Evolutionary conservation across 2,797 vertebrate species (phyloP), one percentile per base, ranked within the genome.

Genomic region (Antrozous pallidus): DNA sequence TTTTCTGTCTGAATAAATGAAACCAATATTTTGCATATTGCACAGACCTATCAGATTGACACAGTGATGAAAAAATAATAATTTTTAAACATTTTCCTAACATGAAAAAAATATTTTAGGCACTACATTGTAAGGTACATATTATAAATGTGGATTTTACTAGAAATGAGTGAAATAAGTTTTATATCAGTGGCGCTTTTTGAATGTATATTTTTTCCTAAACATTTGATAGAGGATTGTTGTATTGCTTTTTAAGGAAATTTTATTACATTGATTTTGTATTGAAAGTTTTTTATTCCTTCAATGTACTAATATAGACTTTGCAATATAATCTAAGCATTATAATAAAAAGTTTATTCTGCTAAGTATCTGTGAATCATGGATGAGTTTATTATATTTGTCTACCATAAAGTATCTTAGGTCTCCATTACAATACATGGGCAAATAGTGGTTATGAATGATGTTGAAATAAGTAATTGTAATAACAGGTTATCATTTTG

Each of bases 1-100:
- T 91, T 92, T 77, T 36, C 24, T 91, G 42, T 90, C 40, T 84
- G n/a, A 97, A 91, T 89, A 95, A 97, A 95, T 49, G 0, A 54
- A 94, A 91, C 38, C 45, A 92, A 8, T 42, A 74, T 8, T 85
- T 96, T 70, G 84, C 33, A 81, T 38, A 65, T 26, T 92, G 9
- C 1, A 49, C 8, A 75, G 67, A 67, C 49, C 82, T 90, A 31
- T 74, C 73, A 94, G 24, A 70, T 70, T 88, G 54, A 82, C 63
- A 58, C 70, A 51, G 9, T 86, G 54, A 61, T 79, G 0, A 78
- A 91, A 86, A 83, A 47, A 22, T 5, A 8, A 14, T 16, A 93
- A 93, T 93, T 0, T 75, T 80, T 45, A 65, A 65, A 4, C 9
- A 56, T 91, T 88, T 83, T 0, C 13, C 1, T 93, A 88, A 45